Conservation (phyloP, 1,140 invertebrate genomes). For the Cotesia glomerata region DNA sequence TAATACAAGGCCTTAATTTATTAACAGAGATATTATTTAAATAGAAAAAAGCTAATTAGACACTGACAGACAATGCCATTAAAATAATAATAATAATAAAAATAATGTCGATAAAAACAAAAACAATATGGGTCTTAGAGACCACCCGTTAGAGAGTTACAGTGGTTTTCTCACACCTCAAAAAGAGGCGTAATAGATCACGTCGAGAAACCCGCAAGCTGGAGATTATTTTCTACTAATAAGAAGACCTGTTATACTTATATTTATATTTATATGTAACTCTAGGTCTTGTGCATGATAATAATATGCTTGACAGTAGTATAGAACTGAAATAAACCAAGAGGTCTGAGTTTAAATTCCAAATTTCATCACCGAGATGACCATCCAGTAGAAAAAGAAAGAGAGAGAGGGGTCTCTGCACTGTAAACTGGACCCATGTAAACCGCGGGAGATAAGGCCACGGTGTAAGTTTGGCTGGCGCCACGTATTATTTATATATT, state of each 20-base stretch:
- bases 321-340: slow-evolving; percentile 1
- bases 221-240: slow-evolving; percentile 28
- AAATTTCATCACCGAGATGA: background rate
- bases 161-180: slow-evolving; percentile 24
- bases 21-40: too few species aligned
- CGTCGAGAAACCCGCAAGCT: background rate
- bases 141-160: slow-evolving; percentile 16
- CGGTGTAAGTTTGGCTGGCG: slow-evolving; percentile 54
- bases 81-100: background rate
- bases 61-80: background rate
- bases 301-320: background rate
- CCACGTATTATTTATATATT: slow-evolving; percentile 57
- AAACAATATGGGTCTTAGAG: background rate
- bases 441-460: slow-evolving; percentile 45
- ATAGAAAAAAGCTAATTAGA: too few species aligned
- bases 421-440: slow-evolving; percentile 24
- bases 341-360: background rate
- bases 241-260: slow-evolving; percentile 4
- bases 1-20: too few species aligned
- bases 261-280: background rate
- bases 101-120: background rate
- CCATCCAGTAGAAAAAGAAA: slow-evolving; percentile 13
- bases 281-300: background rate
- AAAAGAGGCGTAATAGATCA: background rate
- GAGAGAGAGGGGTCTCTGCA: slow-evolving; percentile 6